phyloP scores from a whole-genome alignment of 1,140 invertebrate species.

The Scaptomyza montana region DNA sequence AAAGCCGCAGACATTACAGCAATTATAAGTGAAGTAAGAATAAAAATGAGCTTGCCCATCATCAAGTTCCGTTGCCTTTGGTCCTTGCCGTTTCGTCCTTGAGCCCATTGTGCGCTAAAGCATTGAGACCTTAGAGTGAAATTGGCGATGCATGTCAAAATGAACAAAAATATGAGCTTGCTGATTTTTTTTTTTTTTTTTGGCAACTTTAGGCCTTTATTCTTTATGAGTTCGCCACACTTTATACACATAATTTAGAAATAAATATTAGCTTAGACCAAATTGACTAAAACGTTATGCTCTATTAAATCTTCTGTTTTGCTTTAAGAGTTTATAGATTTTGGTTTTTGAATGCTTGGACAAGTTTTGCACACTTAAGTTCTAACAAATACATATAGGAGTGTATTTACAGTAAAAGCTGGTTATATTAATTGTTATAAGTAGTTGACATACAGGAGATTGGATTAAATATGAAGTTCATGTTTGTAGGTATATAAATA shows the following conservation, averaged over 20 bases:
- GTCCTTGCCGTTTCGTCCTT: conserved; percentile 43
- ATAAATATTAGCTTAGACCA: conserved; percentile 78
- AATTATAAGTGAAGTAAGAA: conserved; percentile 55
- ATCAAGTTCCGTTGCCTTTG: conserved; percentile 1
- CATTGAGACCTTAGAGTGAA: conserved; percentile 38
- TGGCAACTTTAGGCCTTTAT: conserved; percentile 60
- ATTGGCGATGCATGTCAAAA: conserved; percentile 55
- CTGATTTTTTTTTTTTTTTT: conserved; percentile 1
- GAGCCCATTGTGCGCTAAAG: conserved; percentile 50
- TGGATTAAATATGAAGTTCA: conserved; percentile 25
- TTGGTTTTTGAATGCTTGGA: conserved; percentile 63
- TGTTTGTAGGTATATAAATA: conserved; percentile 50
- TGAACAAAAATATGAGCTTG: conserved; percentile 50
- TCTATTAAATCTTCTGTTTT: conserved; percentile 67
- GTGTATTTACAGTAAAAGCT: conserved; percentile 35
- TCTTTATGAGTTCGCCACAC: conserved; percentile 19
- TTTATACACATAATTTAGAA: conserved; percentile 66
- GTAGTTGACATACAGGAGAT: conserved; percentile 26
- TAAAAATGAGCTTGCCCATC: conserved; percentile 27
- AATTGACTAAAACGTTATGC: conserved; percentile 76
- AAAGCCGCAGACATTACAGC: conserved; percentile 40
- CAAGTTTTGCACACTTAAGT: conserved; percentile 42
- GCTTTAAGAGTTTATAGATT: conserved; percentile 52
- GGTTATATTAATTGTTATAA: background rate
- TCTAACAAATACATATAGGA: conserved; percentile 6